Percentiles rank a stretch among this genome's conserved stretches.
Evolutionary conservation across 2,113 vertebrate species (phyloP).

Genomic region (Lates calcarifer): DNA sequence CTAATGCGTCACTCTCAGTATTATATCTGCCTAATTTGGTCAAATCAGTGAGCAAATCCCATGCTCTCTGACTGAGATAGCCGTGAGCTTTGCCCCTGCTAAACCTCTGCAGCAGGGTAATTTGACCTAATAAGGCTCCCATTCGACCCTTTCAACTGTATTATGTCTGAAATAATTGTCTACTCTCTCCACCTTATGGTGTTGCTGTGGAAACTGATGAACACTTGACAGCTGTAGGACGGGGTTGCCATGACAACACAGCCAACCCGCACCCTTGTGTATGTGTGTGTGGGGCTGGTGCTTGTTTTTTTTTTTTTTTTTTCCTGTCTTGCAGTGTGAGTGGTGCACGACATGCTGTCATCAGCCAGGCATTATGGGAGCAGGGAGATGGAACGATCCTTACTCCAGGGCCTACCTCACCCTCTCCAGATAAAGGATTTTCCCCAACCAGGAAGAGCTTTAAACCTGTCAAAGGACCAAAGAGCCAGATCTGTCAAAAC

Average conservation of each 20-base stretch:
- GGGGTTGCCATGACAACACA: slow-evolving; percentile 80
- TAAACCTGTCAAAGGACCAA: slow-evolving; percentile 67
- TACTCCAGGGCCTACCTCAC: slow-evolving; percentile 56
- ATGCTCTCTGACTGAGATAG: slow-evolving; percentile 33
- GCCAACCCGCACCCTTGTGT: slow-evolving; percentile 54
- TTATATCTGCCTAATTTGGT: slow-evolving; percentile 68
- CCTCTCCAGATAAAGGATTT: slow-evolving; percentile 55
- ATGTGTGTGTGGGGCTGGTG: slow-evolving; percentile 33
- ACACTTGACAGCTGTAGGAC: slow-evolving; percentile 82
- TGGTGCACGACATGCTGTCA: slow-evolving; percentile 57
- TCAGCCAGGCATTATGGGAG: slow-evolving; percentile 61
- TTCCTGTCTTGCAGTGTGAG: slow-evolving; percentile 28
- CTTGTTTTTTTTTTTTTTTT: neutral
- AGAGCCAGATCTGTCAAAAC: slow-evolving; percentile 66
- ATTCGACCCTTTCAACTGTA: slow-evolving; percentile 72
- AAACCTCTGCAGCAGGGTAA: slow-evolving; percentile 56
- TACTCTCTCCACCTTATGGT: slow-evolving; percentile 72
- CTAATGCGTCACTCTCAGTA: slow-evolving; percentile 39
- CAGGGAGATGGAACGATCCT: slow-evolving; percentile 60
- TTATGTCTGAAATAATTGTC: slow-evolving; percentile 81
- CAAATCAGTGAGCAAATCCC: slow-evolving; percentile 51
- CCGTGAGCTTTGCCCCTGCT: slow-evolving; percentile 37
- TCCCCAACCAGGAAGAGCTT: slow-evolving; percentile 56
- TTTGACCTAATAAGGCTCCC: slow-evolving; percentile 75
- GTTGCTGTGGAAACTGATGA: slow-evolving; percentile 87